Conservation (phyloP, 2,888 invertebrate species). For the Strigamia transsilvanica region DNA sequence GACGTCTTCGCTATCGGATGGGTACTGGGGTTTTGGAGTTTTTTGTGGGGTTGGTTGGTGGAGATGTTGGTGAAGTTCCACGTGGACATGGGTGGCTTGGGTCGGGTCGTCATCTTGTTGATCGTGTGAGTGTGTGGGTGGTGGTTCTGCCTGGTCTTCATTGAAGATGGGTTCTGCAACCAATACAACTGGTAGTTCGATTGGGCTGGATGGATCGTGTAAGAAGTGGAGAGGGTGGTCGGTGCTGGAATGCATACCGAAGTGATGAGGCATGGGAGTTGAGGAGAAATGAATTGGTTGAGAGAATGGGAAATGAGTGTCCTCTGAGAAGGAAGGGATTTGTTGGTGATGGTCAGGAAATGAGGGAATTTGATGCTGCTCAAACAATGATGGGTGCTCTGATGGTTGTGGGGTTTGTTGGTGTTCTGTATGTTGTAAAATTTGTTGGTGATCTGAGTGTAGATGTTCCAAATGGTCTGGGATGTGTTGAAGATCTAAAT, state of each 20-base stretch:
- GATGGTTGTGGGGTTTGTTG: background rate
- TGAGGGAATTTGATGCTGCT: background rate
- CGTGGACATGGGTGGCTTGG: background rate
- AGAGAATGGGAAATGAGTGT: background rate
- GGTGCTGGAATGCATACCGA: background rate
- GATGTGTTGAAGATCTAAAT: too few relatives aligned
- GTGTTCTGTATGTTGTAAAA: background rate
- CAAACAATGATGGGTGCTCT: background rate
- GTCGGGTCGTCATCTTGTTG: background rate
- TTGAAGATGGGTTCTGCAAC: conserved; percentile 8
- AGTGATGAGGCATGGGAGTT: background rate
- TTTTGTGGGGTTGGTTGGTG: background rate
- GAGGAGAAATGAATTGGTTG: background rate
- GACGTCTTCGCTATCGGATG: background rate
- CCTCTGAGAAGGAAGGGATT: background rate
- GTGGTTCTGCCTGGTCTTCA: background rate
- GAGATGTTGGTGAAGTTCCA: background rate
- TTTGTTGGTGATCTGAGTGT: background rate
- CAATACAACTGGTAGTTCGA: background rate
- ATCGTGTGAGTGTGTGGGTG: background rate
- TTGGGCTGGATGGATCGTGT: background rate
- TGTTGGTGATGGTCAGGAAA: background rate
- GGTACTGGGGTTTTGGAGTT: background rate
- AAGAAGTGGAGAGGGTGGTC: background rate
- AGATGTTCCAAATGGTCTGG: too few relatives aligned